Conservation (phyloP, 2,113 vertebrate genomes). For the Chloropsis hardwickii region DNA sequence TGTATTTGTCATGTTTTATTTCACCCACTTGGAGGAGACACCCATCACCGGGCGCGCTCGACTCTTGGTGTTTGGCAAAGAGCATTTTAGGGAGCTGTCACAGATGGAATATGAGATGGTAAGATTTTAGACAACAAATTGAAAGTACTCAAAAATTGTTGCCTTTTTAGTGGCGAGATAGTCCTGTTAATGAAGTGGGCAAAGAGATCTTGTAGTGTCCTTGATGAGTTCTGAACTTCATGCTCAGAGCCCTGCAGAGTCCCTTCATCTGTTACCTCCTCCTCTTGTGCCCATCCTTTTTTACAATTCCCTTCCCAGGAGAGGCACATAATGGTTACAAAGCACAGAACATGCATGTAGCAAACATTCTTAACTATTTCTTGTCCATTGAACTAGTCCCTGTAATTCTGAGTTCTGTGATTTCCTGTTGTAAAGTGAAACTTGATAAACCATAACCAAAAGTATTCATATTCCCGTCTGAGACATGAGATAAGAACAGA, state of each 20-base stretch:
- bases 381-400: not conserved
- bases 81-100: conserved; percentile 84
- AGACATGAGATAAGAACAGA: not conserved
- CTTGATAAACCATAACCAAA: not conserved
- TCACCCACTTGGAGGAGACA: conserved; percentile 89
- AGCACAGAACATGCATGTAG: not conserved
- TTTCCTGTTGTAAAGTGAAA: not conserved
- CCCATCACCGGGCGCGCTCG: conserved; percentile 88
- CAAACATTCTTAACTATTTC: not conserved
- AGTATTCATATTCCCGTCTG: not conserved
- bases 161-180: not conserved
- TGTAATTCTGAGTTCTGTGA: not conserved
- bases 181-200: not conserved
- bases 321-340: not conserved
- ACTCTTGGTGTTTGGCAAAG: conserved; percentile 84
- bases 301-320: not conserved
- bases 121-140: conserved; percentile 47
- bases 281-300: not conserved
- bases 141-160: not conserved
- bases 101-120: conserved; percentile 83
- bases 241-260: not conserved
- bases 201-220: not conserved
- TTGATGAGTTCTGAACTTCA: not conserved
- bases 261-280: not conserved
- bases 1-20: conserved; percentile 80